phyloP scores from a whole-genome alignment of 2,113 vertebrate genomes.

The Holacanthus passer region DNA sequence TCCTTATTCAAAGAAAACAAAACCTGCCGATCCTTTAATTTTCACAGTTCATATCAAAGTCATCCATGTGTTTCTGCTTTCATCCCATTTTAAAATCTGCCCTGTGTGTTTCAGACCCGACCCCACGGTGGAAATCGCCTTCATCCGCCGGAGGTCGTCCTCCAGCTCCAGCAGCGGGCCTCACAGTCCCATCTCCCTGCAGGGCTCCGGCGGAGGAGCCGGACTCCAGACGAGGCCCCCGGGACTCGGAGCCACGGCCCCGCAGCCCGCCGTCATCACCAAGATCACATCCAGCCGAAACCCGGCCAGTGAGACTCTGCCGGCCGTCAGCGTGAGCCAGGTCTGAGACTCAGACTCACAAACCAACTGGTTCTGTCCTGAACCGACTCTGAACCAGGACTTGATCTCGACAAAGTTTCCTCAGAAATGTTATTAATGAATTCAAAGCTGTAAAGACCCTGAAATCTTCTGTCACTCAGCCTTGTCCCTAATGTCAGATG shows the following conservation, averaged over 20 bases:
- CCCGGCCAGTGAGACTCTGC: conserved; percentile 74
- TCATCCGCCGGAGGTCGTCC: conserved; percentile 87
- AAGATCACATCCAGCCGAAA: conserved; percentile 69
- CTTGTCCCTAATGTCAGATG: no score
- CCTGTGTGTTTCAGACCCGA: conserved; percentile 83
- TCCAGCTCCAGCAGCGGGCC: conserved; percentile 78
- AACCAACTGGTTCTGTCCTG: no score
- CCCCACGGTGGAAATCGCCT: conserved; percentile 92
- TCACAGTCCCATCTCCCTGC: conserved; percentile 78
- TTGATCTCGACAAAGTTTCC: no score
- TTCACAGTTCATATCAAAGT: no score
- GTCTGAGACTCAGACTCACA: conserved; percentile 53
- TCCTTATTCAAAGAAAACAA: no score
- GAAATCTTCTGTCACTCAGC: no score
- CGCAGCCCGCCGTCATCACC: conserved; percentile 61
- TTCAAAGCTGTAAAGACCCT: no score
- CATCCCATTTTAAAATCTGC: not conserved
- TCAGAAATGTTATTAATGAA: no score
- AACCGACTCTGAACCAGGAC: no score
- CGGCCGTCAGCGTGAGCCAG: conserved; percentile 75
- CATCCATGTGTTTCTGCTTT: no score
- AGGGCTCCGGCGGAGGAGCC: conserved; percentile 46
- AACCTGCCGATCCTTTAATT: no score
- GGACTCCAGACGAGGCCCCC: conserved; percentile 64
- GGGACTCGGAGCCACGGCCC: conserved; percentile 23